Evolutionary conservation across 2,797 vertebrate species (phyloP).

Genomic region (Pelobates cultripes): DNA sequence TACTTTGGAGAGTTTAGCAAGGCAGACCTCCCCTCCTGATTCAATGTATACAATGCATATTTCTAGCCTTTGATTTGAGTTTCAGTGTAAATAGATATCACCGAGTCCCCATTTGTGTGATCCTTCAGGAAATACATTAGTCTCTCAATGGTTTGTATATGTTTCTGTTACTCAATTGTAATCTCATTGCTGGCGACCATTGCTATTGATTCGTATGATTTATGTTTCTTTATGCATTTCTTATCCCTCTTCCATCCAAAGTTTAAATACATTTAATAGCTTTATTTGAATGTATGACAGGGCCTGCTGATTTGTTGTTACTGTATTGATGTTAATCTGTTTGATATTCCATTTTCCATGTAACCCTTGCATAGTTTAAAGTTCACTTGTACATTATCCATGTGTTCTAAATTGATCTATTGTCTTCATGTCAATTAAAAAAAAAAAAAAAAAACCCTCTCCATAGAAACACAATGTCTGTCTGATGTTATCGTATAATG

Average conservation of each 20-base stretch:
- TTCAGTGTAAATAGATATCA: slow-evolving; percentile 48
- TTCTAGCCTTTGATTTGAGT: slow-evolving; percentile 50
- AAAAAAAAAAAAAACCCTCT: too few relatives aligned
- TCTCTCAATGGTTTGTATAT: slow-evolving; percentile 44
- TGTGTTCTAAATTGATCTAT: too few relatives aligned
- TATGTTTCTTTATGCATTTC: slow-evolving; percentile 7
- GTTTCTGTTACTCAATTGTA: slow-evolving; percentile 22
- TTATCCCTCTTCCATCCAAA: neutral
- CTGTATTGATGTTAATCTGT: neutral
- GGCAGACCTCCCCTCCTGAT: slow-evolving; percentile 45
- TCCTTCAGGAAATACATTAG: slow-evolving; percentile 49
- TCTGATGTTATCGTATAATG: too few relatives aligned
- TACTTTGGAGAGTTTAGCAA: slow-evolving; percentile 33
- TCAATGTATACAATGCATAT: slow-evolving; percentile 43
- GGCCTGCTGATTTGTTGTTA: neutral
- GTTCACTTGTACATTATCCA: neutral
- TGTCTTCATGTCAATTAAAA: too few relatives aligned
- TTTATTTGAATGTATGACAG: neutral
- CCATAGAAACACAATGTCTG: too few relatives aligned
- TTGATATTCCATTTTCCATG: neutral
- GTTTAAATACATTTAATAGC: neutral
- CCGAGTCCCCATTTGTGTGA: slow-evolving; percentile 39
- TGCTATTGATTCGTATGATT: slow-evolving; percentile 31
- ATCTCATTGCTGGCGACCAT: slow-evolving; percentile 22
- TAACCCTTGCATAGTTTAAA: neutral